These are phyloP conservation scores for Motacilla tschutschensis DNA, from an alignment of 2,113 vertebrate genomes.

Conservation along the genomic window DNA sequence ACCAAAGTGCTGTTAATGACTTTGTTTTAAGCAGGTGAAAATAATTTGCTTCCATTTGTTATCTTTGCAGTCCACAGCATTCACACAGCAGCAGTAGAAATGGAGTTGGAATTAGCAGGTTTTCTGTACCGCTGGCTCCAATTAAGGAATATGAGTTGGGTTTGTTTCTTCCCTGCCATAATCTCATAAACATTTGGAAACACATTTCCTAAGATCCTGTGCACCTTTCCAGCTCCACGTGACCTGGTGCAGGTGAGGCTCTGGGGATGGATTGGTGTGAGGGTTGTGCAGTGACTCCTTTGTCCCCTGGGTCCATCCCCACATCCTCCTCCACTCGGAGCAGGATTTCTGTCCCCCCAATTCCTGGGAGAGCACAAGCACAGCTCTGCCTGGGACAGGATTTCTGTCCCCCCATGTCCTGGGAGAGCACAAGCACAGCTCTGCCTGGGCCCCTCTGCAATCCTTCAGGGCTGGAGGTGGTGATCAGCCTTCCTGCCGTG, in stretches of 20 bases:
- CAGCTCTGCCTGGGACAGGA: not conserved
- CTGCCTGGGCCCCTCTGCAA: not conserved
- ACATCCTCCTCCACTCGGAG: rapidly evolving
- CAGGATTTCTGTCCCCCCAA: not conserved
- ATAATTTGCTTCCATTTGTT: slow-evolving; percentile 51
- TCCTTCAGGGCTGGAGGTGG: not conserved
- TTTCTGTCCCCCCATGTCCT: not conserved
- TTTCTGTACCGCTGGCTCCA: not conserved
- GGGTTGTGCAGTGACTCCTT: not conserved
- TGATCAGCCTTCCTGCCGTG: not conserved
- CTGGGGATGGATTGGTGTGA: rapidly evolving
- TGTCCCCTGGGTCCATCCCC: not conserved
- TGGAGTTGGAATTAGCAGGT: not conserved
- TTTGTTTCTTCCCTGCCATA: not conserved
- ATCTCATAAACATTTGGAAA: not conserved
- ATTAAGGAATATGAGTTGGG: not conserved
- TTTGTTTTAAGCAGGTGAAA: slow-evolving; percentile 45
- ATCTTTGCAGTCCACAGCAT: slow-evolving; percentile 22
- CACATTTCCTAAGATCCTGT: not conserved
- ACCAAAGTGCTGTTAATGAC: slow-evolving; percentile 37
- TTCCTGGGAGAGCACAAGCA: not conserved
- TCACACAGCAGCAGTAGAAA: not conserved
- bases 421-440: not conserved
- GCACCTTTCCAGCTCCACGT: rapidly evolving
- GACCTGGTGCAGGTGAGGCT: not conserved